Evolutionary conservation across 2,888 invertebrate species (phyloP).

Genomic region (Hypomecis punctinalis): DNA sequence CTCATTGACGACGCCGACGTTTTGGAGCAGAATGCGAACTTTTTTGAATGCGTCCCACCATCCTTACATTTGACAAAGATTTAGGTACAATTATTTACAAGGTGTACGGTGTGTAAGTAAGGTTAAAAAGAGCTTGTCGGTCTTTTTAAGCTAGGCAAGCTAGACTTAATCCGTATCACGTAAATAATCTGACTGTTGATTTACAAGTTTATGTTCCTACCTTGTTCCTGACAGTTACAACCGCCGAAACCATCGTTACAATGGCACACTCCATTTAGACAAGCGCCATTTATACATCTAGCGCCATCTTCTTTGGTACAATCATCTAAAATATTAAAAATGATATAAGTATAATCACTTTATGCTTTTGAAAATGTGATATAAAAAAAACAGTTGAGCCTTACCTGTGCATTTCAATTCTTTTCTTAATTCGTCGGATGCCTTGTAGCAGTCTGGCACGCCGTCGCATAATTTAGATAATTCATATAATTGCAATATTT

Average conservation of each 20-base stretch:
- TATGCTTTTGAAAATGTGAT: not conserved
- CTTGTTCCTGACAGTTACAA: constrained; percentile 96
- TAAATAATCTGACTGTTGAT: too few relatives aligned
- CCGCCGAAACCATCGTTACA: constrained; percentile 98
- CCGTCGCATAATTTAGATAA: constrained; percentile 97
- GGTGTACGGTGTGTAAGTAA: too few relatives aligned
- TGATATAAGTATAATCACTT: not conserved
- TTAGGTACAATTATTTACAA: too few relatives aligned
- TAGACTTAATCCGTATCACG: too few relatives aligned
- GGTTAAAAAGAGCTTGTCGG: too few relatives aligned
- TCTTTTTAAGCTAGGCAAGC: too few relatives aligned
- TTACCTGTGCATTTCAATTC: constrained; percentile 98
- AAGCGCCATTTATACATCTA: constrained; percentile 96
- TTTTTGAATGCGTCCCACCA: too few relatives aligned
- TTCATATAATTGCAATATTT: constrained; percentile 97
- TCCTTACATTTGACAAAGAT: too few relatives aligned
- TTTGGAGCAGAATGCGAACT: too few relatives aligned
- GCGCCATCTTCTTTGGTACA: constrained; percentile 96
- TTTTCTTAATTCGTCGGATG: constrained; percentile 94
- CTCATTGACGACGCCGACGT: too few relatives aligned
- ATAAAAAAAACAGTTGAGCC: constrained; percentile 47
- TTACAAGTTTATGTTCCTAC: constrained; percentile 75
- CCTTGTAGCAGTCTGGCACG: constrained; percentile 94
- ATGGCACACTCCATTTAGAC: constrained; percentile 96
- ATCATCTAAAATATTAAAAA: constrained; percentile 86